Evolutionary conservation across 2,113 vertebrate species (phyloP), one percentile per base, ranked within the genome.

Genomic region (Spea multiplicata): DNA sequence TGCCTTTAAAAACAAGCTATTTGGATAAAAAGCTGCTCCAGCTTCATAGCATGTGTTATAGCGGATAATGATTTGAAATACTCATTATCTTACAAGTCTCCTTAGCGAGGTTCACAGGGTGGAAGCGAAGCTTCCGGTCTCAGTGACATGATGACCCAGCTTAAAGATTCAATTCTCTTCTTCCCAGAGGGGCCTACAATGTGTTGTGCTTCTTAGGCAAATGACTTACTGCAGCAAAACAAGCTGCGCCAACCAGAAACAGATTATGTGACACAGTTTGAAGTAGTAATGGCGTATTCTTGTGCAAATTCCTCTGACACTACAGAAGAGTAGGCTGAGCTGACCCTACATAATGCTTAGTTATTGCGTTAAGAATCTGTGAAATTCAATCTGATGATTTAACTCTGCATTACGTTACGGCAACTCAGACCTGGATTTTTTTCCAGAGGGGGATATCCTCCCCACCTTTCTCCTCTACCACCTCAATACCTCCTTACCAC

Each of bases 1-100:
- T 71, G 68, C 74, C 57, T 64, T 52, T 52, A 78, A 71, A 78
- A 78, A 71, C 76, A 65, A 65, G 57, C 47, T 55, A 66, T 71
- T 65, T 65, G 59, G 68, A 65, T 71, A 62, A 30, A 78, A 71
- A 78, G 57, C 68, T 71, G 30, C 4, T 10, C 57, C 47, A 8
- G 65, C 55, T 48, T 70, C 13, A 44, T 71, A 57, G 66, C 67
- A 77, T 66, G 64, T 68, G 66, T 68, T 10, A 66, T 66, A 16
- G 57, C 1, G 47, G 55, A 77, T 77, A 64, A 77, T 77, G 17
- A 71, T 77, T 77, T 77, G 53, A 16, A 69, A 69, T 69, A 69
- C 65, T 70, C 75, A 77, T 77, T 77, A 77, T 61, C 13, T 61
- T 47, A 44, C 44, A 69, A 3, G 44, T 69, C 46, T 70, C 45